Evolutionary conservation across 1,140 invertebrate genomes (phyloP), one percentile per base, ranked within the genome.

Genomic region (Carcinoscorpius rotundicauda): DNA sequence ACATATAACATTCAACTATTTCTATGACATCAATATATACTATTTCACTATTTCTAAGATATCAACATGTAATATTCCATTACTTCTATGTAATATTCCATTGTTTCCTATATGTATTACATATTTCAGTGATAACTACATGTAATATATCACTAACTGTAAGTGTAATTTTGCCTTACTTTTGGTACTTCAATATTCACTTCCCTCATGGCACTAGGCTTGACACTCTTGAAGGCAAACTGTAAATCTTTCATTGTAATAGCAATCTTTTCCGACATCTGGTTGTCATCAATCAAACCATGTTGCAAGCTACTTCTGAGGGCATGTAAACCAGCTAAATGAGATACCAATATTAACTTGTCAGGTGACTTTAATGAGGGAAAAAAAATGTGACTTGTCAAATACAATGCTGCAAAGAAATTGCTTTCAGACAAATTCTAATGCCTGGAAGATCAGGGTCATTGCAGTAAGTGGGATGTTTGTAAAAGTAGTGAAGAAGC

Each of bases 131-230:
- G 59, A 60, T 60, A 8, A 8, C 9, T 61, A 61, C 29, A 29
- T 4, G 51, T 10, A 51, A 5, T 53, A 9, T 49, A 49, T 29
- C 29, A 29, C 29, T 29, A 29, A 29, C 29, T 29, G 29, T 29
- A 29, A 29, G 29, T 29, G 29, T 29, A 29, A 29, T 29, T 29
- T 29, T 29, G 48, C 57, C 63, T 69, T 66, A 78, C 76, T 71
- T 77, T 72, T 58, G 78, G 76, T 6, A 78, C 73, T 66, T 95
- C 89, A 66, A 96, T 84, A 49, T 87, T 78, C 3, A 95, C 82
- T 77, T 93, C 90, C 67, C 89, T 84, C 89, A 97, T 94, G 1
- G 91, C 91, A 73, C 88, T 92, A 0, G 93, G 92, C 71, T 86
- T 86, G 0, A 92, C 84, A 51, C 81, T 74, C 5, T 78, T 84